phyloP scores from a whole-genome alignment of 2,888 invertebrate species.

The Acheta domesticus region DNA sequence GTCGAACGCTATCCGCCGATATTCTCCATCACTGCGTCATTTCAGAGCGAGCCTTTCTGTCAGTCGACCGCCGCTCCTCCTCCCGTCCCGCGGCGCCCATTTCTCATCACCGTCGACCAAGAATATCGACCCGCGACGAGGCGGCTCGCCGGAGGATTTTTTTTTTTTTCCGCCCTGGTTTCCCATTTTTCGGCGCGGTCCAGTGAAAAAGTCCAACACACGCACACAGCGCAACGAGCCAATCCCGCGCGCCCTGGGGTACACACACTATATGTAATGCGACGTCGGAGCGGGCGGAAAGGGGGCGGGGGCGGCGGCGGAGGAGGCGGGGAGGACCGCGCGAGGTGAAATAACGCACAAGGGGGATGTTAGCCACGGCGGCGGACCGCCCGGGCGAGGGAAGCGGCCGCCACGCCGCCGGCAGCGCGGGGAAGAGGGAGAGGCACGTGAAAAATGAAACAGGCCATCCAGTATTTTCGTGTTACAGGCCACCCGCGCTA shows the following conservation, averaged over 20 bases:
- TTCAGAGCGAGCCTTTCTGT: background rate
- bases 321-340: slow-evolving; percentile 18
- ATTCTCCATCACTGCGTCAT: no score
- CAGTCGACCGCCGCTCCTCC: background rate
- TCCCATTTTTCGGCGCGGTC: background rate
- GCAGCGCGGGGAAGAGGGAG: background rate
- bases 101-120: background rate
- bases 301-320: slow-evolving; percentile 10
- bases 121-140: background rate
- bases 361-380: slow-evolving; percentile 22
- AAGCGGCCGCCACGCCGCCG: background rate
- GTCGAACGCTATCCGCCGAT: background rate
- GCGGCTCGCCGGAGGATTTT: background rate
- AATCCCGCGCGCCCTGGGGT: background rate
- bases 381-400: background rate
- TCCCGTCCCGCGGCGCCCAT: background rate
- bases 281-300: background rate
- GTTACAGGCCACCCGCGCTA: slow-evolving; percentile 43
- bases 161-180: background rate
- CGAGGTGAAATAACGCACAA: slow-evolving; percentile 21
- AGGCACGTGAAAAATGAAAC: slow-evolving; percentile 31
- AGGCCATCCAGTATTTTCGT: slow-evolving; percentile 42
- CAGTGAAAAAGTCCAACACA: slow-evolving; percentile 10
- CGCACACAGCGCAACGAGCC: slow-evolving; percentile 4
- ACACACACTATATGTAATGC: background rate